These are phyloP conservation scores for Phodopus roborovskii DNA, from an alignment of 2,113 vertebrate species.

Conservation along the genomic window DNA sequence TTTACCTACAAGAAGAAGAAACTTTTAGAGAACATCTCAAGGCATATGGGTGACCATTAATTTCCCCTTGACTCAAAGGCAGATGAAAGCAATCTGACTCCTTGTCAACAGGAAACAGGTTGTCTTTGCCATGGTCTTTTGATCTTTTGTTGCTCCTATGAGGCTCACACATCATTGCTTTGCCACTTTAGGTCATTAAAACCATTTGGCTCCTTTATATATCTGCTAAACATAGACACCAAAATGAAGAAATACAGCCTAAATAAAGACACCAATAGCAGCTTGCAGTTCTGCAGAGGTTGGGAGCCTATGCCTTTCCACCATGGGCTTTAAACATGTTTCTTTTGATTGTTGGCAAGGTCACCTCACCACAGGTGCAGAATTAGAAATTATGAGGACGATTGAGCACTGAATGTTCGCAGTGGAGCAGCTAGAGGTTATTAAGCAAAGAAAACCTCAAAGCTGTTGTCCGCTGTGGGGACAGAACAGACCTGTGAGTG, in stretches of 20 bases:
- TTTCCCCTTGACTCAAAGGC: constrained; percentile 48
- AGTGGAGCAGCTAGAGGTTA: constrained; percentile 45
- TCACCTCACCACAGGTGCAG: constrained; percentile 39
- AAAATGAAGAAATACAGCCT: constrained; percentile 77
- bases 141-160: constrained; percentile 62
- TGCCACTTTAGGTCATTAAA: constrained; percentile 68
- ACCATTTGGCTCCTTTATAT: constrained; percentile 70
- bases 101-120: constrained; percentile 61
- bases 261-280: constrained; percentile 69
- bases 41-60: background rate
- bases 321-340: constrained; percentile 57
- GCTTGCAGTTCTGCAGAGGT: constrained; percentile 53
- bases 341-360: constrained; percentile 51
- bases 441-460: constrained; percentile 6
- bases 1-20: background rate
- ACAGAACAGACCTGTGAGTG: background rate
- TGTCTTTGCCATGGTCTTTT: constrained; percentile 46
- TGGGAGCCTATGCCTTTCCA: constrained; percentile 20
- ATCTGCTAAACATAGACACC: constrained; percentile 68
- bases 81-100: constrained; percentile 56
- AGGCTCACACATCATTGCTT: constrained; percentile 56
- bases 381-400: constrained; percentile 53
- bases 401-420: constrained; percentile 35
- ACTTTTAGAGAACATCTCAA: constrained; percentile 47
- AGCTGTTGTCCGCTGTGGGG: background rate